Evolutionary conservation across 1,140 invertebrate genomes (phyloP).

Genomic region (Rhopalosiphum maidis): DNA sequence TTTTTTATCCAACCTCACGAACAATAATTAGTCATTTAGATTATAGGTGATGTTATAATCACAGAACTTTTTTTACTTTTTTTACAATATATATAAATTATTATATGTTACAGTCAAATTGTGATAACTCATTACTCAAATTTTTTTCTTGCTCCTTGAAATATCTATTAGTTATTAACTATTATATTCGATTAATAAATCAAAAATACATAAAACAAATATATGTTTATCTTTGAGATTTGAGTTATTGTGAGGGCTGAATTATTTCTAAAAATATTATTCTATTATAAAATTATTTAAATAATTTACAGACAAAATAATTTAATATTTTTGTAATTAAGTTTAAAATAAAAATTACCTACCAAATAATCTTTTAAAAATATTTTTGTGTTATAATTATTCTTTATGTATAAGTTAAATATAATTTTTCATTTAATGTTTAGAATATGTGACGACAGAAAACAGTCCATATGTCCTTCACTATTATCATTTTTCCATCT

Average conservation of each 20-base stretch:
- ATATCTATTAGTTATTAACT: too few species aligned
- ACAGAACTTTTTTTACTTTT: not conserved
- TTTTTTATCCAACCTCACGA: not conserved
- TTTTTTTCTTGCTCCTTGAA: not conserved
- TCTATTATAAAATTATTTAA: too few species aligned
- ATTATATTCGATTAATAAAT: too few species aligned
- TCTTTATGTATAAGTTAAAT: not conserved
- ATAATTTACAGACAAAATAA: not conserved
- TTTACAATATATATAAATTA: not conserved
- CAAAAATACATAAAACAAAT: too few species aligned
- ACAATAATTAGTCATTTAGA: conserved; percentile 32
- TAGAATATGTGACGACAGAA: not conserved
- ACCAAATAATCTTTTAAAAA: not conserved
- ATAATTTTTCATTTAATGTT: not conserved
- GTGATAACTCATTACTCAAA: not conserved
- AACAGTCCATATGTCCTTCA: not conserved
- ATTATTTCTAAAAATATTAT: too few species aligned
- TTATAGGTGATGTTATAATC: not conserved
- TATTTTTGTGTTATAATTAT: not conserved
- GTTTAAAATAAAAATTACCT: not conserved
- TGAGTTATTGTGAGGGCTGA: too few species aligned
- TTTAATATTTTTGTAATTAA: not conserved
- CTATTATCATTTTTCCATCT: not conserved
- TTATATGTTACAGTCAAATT: not conserved
- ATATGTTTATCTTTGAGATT: too few species aligned